These are phyloP conservation scores for Chascanopsetta lugubris DNA, from an alignment of 2,113 vertebrate species.

Conservation along the genomic window DNA sequence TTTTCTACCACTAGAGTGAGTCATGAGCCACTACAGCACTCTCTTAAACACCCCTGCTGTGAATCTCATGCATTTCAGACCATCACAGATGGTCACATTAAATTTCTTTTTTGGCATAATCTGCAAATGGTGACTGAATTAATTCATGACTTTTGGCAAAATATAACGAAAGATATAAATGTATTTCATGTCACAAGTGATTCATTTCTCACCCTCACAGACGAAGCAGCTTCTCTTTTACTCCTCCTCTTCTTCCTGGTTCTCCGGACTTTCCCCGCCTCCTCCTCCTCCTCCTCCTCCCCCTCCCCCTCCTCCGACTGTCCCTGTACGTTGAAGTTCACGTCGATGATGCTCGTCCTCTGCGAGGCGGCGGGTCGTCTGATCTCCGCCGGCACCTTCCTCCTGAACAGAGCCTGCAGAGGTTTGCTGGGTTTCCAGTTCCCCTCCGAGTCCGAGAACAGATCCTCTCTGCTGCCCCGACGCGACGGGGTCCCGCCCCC, in stretches of 20 bases:
- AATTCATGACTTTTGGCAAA: too few relatives aligned
- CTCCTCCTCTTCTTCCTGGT: slow-evolving; percentile 54
- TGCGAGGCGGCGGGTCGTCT: slow-evolving; percentile 45
- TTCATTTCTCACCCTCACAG: slow-evolving; percentile 54
- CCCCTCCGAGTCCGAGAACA: slow-evolving; percentile 57
- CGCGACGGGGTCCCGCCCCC: background rate
- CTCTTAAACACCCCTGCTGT: too few relatives aligned
- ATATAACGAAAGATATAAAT: too few relatives aligned
- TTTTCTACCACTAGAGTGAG: too few relatives aligned
- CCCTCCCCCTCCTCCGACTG: slow-evolving; percentile 10
- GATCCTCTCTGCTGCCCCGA: slow-evolving; percentile 24
- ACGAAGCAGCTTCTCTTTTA: slow-evolving; percentile 35
- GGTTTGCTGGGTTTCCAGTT: slow-evolving; percentile 53
- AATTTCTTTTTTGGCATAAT: too few relatives aligned
- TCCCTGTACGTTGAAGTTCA: slow-evolving; percentile 67
- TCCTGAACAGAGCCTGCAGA: slow-evolving; percentile 57
- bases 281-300: slow-evolving; percentile 15
- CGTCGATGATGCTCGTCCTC: slow-evolving; percentile 64
- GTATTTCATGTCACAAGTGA: too few relatives aligned
- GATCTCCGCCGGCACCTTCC: slow-evolving; percentile 61
- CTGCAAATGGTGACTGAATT: background rate
- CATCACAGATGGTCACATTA: too few relatives aligned
- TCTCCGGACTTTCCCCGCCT: slow-evolving; percentile 50
- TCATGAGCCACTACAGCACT: too few relatives aligned
- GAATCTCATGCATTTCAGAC: too few relatives aligned